Conservation (phyloP, 2,113 vertebrate genomes). For the Origma solitaria region DNA sequence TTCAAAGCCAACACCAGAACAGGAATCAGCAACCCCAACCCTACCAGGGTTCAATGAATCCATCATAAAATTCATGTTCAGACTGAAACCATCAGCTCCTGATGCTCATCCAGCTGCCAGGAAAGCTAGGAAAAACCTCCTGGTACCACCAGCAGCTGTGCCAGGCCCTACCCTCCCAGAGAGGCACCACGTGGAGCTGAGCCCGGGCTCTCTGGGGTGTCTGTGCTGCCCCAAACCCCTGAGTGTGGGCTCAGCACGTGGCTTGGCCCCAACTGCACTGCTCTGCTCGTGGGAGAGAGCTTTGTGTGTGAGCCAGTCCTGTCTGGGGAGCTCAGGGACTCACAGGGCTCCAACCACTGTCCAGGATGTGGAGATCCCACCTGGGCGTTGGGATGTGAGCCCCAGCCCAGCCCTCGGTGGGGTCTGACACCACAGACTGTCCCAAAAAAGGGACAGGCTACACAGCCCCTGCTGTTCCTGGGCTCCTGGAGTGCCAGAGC, state of each 20-base stretch:
- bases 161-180: background rate
- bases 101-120: background rate
- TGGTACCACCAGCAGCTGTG: background rate
- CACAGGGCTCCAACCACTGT: background rate
- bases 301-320: background rate
- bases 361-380: background rate
- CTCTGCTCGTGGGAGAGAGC: background rate
- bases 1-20: background rate
- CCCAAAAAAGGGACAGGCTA: background rate
- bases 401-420: background rate
- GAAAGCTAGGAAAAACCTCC: background rate
- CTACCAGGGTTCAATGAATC: background rate
- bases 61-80: background rate
- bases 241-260: background rate
- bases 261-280: background rate
- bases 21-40: background rate
- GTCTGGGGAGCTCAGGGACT: background rate
- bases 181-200: background rate
- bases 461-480: background rate
- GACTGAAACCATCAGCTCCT: background rate
- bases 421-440: background rate
- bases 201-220: background rate
- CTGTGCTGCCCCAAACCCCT: background rate
- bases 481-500: background rate
- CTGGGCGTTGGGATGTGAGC: background rate